These are phyloP conservation scores for Priocnemis perturbator DNA, from an alignment of 2,888 invertebrate genomes.

Conservation along the genomic window DNA sequence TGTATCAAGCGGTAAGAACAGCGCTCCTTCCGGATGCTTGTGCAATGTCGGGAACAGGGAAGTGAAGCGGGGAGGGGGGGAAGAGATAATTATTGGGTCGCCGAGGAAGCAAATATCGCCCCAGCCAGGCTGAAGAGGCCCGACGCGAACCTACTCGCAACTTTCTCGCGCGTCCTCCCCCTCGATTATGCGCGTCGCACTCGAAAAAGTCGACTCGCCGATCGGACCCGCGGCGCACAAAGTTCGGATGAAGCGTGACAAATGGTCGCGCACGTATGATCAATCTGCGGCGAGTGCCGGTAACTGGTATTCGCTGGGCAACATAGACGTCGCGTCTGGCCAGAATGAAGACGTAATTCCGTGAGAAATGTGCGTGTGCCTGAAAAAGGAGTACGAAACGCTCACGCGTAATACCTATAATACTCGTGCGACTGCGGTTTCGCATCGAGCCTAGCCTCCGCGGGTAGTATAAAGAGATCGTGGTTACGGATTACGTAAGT, in stretches of 20 bases:
- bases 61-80: slow-evolving; percentile 38
- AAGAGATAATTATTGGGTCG: slow-evolving; percentile 47
- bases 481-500: slow-evolving; percentile 42
- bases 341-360: slow-evolving; percentile 33
- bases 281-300: too few relatives aligned
- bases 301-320: too few relatives aligned
- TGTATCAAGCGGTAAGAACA: slow-evolving; percentile 51
- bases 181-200: not conserved
- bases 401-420: slow-evolving; percentile 40
- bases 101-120: slow-evolving; percentile 25
- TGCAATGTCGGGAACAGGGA: slow-evolving; percentile 55
- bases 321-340: too few relatives aligned
- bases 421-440: slow-evolving; percentile 55
- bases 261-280: too few relatives aligned
- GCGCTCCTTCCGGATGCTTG: slow-evolving; percentile 58
- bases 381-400: slow-evolving; percentile 31
- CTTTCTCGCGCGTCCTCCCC: too few relatives aligned
- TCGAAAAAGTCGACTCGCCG: not conserved
- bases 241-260: too few relatives aligned
- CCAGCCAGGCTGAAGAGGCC: slow-evolving; percentile 2
- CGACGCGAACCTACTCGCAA: not conserved
- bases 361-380: slow-evolving; percentile 26
- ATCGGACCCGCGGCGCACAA: too few relatives aligned
- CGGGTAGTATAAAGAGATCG: slow-evolving; percentile 15
- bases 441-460: slow-evolving; percentile 17